Percentiles rank a stretch among this genome's conserved stretches.
Conservation (phyloP, 2,888 invertebrate genomes). For the Eupeodes luniger region DNA sequence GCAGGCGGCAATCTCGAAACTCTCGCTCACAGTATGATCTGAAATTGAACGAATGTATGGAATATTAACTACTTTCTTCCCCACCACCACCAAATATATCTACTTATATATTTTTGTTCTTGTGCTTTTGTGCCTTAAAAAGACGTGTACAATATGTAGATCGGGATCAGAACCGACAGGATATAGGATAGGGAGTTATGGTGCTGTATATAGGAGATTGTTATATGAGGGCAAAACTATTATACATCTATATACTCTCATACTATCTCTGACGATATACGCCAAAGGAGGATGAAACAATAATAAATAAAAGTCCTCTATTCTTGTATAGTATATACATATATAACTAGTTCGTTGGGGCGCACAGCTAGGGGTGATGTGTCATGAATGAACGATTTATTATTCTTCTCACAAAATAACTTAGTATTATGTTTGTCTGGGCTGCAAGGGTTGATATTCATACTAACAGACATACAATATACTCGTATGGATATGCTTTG, state of each 20-base stretch:
- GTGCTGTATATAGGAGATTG: constrained; percentile 11
- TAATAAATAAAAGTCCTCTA: constrained; percentile 60
- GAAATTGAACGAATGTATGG: constrained; percentile 78
- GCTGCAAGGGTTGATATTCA: background rate
- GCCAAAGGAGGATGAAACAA: constrained; percentile 53
- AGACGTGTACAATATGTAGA: constrained; percentile 57
- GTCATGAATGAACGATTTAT: constrained; percentile 69
- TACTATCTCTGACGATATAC: constrained; percentile 18
- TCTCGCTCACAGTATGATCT: constrained; percentile 95
- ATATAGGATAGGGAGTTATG: constrained; percentile 36
- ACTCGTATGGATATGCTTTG: background rate
- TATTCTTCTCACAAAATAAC: constrained; percentile 61
- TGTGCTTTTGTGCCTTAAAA: background rate
- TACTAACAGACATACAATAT: too few relatives aligned
- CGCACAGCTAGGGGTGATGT: constrained; percentile 41
- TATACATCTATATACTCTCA: background rate
- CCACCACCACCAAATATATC: background rate
- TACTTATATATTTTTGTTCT: background rate
- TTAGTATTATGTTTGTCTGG: constrained; percentile 43
- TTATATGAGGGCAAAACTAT: constrained; percentile 20
- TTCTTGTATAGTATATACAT: background rate
- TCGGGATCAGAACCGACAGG: constrained; percentile 25
- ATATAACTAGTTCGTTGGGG: background rate
- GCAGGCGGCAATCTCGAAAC: constrained; percentile 94
- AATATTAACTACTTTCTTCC: constrained; percentile 62